Conservation (phyloP, 2,113 vertebrate genomes). For the Ursus arctos region DNA sequence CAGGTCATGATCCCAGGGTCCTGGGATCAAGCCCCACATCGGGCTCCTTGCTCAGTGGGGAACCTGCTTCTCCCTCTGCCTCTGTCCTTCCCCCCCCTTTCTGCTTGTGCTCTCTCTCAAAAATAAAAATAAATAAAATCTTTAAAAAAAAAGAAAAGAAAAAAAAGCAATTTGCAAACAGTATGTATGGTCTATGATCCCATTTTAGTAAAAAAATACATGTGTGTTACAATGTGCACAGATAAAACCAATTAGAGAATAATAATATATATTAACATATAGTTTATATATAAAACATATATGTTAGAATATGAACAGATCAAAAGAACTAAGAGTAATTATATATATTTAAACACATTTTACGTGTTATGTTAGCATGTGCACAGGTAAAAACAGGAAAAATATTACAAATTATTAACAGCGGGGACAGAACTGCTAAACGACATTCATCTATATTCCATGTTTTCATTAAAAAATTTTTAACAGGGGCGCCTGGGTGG, state of each 20-base stretch:
- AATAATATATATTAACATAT: background rate
- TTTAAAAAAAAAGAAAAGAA: background rate
- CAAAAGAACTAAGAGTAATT: background rate
- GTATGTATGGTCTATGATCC: background rate
- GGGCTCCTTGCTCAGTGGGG: background rate
- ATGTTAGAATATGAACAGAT: background rate
- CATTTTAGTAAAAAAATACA: background rate
- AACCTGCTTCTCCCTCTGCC: background rate
- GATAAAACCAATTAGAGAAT: background rate
- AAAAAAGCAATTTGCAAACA: conserved; percentile 18
- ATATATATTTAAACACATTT: background rate
- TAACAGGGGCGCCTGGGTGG: background rate
- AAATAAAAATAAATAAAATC: too few species aligned
- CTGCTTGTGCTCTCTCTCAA: background rate
- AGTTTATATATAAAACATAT: background rate
- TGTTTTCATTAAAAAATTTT: background rate
- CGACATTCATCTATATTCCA: background rate
- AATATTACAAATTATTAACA: conserved; percentile 28
- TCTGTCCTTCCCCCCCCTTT: too few species aligned
- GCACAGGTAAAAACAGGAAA: background rate
- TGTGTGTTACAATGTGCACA: background rate
- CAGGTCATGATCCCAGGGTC: background rate
- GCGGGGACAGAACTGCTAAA: background rate
- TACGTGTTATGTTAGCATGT: background rate
- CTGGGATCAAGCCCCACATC: background rate